phyloP scores from a whole-genome alignment of 2,888 invertebrate species.

The Axea sp. region DNA sequence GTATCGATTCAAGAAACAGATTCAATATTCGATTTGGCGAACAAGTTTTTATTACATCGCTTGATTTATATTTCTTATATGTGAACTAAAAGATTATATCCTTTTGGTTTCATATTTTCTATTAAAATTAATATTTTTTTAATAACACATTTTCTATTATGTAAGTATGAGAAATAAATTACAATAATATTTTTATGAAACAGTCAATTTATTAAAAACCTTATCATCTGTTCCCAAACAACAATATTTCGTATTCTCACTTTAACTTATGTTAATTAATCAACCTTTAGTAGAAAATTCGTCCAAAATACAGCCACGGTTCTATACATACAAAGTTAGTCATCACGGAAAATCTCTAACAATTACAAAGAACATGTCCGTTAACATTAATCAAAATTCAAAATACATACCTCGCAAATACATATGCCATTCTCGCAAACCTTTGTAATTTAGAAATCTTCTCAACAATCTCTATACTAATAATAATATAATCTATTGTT shows the following conservation, averaged over 20 bases:
- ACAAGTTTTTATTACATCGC: too few species aligned
- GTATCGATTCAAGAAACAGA: too few species aligned
- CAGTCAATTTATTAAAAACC: slow-evolving; percentile 58
- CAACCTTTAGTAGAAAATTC: slow-evolving; percentile 50
- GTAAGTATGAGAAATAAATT: too few species aligned
- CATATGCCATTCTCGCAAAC: too few species aligned
- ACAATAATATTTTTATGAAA: slow-evolving; percentile 30
- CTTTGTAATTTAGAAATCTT: slow-evolving; percentile 30
- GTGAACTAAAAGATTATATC: too few species aligned
- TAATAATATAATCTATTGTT: slow-evolving; percentile 42
- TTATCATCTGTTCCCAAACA: slow-evolving; percentile 46
- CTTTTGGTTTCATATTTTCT: too few species aligned
- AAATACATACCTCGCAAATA: too few species aligned
- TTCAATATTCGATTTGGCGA: too few species aligned
- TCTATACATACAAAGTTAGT: slow-evolving; percentile 35
- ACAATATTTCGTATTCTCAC: slow-evolving; percentile 44
- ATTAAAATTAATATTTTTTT: too few species aligned
- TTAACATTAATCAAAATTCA: too few species aligned
- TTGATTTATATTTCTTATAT: too few species aligned
- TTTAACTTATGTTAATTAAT: slow-evolving; percentile 38
- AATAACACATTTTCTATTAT: too few species aligned
- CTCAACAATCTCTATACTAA: slow-evolving; percentile 18
- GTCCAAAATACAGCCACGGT: slow-evolving; percentile 34
- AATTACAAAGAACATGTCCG: slow-evolving; percentile 34
- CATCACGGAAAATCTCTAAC: slow-evolving; percentile 1